phyloP scores from a whole-genome alignment of 2,797 vertebrate species.

The Carcharodon carcharias region DNA sequence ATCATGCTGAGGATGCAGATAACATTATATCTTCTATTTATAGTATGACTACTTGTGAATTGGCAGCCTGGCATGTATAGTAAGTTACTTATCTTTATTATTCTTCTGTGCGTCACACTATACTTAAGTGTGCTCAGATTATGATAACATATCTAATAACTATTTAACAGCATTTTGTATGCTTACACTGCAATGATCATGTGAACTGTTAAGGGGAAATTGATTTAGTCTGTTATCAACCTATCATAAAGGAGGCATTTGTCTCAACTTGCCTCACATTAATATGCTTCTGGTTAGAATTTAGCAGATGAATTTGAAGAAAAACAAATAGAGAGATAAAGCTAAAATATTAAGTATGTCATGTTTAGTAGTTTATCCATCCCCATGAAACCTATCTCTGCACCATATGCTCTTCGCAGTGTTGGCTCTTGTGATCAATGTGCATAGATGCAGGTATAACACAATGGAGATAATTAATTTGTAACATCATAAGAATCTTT shows the following conservation, averaged over 20 bases:
- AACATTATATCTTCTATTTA: constrained; percentile 27
- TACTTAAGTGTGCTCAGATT: background rate
- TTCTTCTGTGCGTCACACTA: constrained; percentile 21
- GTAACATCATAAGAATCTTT: background rate
- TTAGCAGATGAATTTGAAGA: background rate
- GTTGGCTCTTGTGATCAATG: background rate
- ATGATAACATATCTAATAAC: background rate
- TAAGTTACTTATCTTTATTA: constrained; percentile 36
- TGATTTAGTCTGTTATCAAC: background rate
- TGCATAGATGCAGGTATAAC: background rate
- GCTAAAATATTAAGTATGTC: background rate
- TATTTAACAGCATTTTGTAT: constrained; percentile 13
- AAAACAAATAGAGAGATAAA: background rate
- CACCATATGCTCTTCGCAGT: background rate
- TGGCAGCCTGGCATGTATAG: background rate
- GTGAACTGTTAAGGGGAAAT: background rate
- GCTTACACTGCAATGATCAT: background rate
- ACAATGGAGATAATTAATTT: background rate
- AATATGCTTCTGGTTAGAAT: background rate
- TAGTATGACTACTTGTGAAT: background rate
- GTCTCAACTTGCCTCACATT: constrained; percentile 5
- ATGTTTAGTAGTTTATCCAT: background rate
- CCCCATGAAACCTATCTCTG: background rate
- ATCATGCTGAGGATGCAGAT: background rate
- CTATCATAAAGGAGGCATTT: background rate